Evolutionary conservation across 2,888 invertebrate species (phyloP).

Genomic region (Dicyrtoma fusca): DNA sequence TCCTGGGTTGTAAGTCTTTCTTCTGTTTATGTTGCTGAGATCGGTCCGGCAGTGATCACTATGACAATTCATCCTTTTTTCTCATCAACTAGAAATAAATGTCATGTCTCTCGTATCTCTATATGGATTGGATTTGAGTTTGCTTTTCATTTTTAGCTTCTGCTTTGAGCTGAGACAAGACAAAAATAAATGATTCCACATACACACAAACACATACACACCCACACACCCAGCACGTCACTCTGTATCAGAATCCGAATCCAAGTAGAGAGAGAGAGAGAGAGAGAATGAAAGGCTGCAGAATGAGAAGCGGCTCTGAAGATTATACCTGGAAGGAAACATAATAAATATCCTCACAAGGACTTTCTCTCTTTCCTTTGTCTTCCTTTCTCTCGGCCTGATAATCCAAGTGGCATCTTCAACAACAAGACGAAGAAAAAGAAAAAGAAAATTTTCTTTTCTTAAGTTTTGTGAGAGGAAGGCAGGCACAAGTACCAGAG

Average conservation of each 20-base stretch:
- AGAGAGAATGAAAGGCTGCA: too few species aligned
- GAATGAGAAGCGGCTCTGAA: too few species aligned
- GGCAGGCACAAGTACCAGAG: too few species aligned
- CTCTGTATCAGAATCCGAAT: neutral
- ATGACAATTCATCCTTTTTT: conserved; percentile 9
- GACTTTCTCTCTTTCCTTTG: neutral
- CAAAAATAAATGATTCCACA: too few species aligned
- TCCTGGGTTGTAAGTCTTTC: neutral
- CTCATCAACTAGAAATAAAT: conserved; percentile 17
- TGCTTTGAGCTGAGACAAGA: neutral
- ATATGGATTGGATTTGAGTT: neutral
- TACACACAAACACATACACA: neutral
- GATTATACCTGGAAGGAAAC: too few species aligned
- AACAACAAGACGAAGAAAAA: neutral
- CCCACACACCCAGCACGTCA: neutral
- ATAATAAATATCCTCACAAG: too few species aligned
- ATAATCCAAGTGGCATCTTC: neutral
- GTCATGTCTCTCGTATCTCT: neutral
- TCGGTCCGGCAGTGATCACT: neutral
- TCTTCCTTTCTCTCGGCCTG: neutral
- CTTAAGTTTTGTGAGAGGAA: neutral
- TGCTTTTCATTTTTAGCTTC: neutral
- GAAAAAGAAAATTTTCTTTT: neutral
- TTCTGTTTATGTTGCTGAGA: neutral
- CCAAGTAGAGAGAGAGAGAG: too few species aligned